These are phyloP conservation scores for Numenius arquata DNA, from an alignment of 2,113 vertebrate genomes.

Conservation along the genomic window DNA sequence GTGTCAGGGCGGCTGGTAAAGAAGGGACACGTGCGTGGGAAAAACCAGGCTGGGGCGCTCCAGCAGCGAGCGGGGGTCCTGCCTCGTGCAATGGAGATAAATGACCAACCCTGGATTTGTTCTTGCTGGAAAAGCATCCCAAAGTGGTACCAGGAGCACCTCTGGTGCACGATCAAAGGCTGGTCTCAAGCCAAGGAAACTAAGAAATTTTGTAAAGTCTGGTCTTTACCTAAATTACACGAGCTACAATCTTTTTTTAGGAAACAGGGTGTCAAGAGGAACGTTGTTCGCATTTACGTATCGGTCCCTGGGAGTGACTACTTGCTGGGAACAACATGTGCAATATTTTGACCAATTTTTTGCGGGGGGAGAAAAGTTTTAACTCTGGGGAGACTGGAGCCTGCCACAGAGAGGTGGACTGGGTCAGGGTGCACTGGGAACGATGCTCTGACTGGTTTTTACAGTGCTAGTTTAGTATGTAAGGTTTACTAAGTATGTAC, in stretches of 20 bases:
- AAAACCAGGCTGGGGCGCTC: neutral
- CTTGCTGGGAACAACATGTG: neutral
- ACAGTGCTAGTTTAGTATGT: too few species aligned
- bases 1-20: neutral
- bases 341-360: neutral
- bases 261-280: neutral
- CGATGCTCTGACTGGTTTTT: accelerated
- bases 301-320: neutral
- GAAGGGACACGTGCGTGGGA: accelerated
- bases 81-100: accelerated
- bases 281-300: neutral
- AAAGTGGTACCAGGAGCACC: neutral
- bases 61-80: neutral
- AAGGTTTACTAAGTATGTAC: neutral
- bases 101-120: neutral
- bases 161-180: neutral
- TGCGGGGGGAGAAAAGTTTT: accelerated
- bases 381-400: accelerated
- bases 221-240: neutral
- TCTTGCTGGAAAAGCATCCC: neutral
- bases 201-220: neutral
- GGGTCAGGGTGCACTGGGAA: neutral
- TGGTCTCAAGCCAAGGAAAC: neutral
- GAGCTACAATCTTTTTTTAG: neutral
- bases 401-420: neutral